A percentile compares a stretch with the other conserved stretches of the same genome.
Evolutionary conservation across 2,888 invertebrate species (phyloP).

Genomic region (Parnassius glacialis): DNA sequence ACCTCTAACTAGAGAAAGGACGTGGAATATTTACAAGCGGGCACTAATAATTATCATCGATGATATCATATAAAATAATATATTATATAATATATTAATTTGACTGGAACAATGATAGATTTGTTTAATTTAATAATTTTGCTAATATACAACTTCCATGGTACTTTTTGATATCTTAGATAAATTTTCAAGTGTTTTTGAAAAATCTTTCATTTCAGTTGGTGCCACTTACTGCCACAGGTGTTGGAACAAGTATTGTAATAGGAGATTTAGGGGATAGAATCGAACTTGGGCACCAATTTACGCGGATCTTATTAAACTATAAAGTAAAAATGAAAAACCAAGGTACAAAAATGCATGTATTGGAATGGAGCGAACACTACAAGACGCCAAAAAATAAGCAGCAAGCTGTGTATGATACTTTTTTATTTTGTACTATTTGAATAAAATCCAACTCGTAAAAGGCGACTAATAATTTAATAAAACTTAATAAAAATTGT

Average conservation of each 20-base stretch:
- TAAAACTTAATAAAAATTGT: too few relatives aligned
- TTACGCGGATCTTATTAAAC: slow-evolving; percentile 77
- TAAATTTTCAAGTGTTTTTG: too few relatives aligned
- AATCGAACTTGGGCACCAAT: slow-evolving; percentile 82
- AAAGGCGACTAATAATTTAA: too few relatives aligned
- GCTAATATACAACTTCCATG: too few relatives aligned
- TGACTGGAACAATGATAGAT: too few relatives aligned
- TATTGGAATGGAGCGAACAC: slow-evolving; percentile 75
- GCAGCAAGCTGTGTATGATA: slow-evolving; percentile 48
- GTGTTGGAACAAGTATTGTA: slow-evolving; percentile 84
- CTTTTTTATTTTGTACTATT: not conserved
- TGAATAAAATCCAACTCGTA: not conserved
- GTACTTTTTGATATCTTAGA: too few relatives aligned
- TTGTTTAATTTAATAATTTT: too few relatives aligned
- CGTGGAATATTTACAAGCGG: too few relatives aligned
- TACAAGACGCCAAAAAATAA: slow-evolving; percentile 68
- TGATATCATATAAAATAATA: too few relatives aligned
- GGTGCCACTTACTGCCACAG: slow-evolving; percentile 79
- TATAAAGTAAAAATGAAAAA: slow-evolving; percentile 76
- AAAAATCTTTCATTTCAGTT: slow-evolving; percentile 39
- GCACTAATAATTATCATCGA: too few relatives aligned
- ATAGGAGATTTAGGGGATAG: slow-evolving; percentile 82
- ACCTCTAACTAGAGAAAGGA: too few relatives aligned
- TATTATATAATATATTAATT: too few relatives aligned
- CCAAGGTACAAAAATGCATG: slow-evolving; percentile 74